Evolutionary conservation across 2,113 vertebrate genomes (phyloP).

Genomic region (Diphyllodes magnificus): DNA sequence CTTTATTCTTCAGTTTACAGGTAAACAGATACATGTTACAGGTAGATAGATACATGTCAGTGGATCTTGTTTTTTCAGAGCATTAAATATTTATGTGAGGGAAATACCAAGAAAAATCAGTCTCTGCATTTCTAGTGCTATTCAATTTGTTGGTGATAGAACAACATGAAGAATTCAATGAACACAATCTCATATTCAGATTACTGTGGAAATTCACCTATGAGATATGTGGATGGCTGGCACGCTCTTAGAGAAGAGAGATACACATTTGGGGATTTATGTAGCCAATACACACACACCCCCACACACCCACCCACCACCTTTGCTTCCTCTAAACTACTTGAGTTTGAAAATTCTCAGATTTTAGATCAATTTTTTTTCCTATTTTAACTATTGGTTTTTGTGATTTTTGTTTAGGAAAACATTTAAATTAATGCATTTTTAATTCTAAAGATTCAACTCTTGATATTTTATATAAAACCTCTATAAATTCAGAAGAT

Average conservation of each 20-base stretch:
- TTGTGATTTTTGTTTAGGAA: not conserved
- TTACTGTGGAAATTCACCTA: not conserved
- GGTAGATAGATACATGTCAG: not conserved
- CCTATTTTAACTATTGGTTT: not conserved
- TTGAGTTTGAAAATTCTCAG: not conserved
- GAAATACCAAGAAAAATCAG: not conserved
- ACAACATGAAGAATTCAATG: not conserved
- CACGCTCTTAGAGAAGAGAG: not conserved
- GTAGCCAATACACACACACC: not conserved
- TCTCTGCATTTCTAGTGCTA: not conserved
- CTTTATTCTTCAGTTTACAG: not conserved
- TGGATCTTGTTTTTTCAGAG: not conserved
- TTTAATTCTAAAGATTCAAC: not conserved
- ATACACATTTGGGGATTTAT: not conserved
- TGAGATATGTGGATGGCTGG: not conserved
- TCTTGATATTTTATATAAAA: not conserved
- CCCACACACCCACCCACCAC: too few species aligned
- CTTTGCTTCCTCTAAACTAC: not conserved
- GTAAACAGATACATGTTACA: not conserved
- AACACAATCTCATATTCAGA: not conserved
- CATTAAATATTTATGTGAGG: not conserved
- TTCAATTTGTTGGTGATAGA: not conserved
- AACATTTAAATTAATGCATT: not conserved
- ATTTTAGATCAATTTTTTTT: not conserved
- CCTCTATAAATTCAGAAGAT: not conserved